Conservation (phyloP, 2,888 invertebrate species). For the Melieria omissa region DNA sequence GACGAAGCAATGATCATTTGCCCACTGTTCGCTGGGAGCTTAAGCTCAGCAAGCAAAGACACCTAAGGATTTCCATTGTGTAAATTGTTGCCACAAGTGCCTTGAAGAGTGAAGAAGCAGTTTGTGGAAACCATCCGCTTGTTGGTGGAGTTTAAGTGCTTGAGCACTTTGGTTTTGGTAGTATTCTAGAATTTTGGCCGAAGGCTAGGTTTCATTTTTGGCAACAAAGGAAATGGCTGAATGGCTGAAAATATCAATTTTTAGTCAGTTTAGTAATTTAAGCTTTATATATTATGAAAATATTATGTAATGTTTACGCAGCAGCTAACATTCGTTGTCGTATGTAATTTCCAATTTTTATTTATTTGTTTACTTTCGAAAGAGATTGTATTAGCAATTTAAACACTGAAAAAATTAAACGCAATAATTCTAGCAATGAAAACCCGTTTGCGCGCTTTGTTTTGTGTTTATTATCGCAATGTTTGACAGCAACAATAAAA, state of each 20-base stretch:
- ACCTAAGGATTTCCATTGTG: neutral
- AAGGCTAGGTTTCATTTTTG: neutral
- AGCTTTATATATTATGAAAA: neutral
- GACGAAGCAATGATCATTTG: neutral
- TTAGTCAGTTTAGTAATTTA: conserved; percentile 15
- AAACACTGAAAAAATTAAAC: conserved; percentile 24
- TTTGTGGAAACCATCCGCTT: neutral
- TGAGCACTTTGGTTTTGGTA: neutral
- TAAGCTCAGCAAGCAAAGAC: neutral
- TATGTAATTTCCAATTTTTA: neutral
- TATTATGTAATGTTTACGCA: neutral
- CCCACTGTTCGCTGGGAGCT: neutral
- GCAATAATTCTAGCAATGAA: conserved; percentile 5
- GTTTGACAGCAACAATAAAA: no score
- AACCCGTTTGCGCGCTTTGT: conserved; percentile 21
- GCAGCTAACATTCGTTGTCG: neutral
- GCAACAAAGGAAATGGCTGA: neutral
- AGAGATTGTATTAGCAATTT: conserved; percentile 42
- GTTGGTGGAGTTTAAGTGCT: neutral
- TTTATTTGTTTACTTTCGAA: conserved; percentile 40
- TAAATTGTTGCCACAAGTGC: conserved; percentile 23
- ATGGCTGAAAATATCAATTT: neutral
- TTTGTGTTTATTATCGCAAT: neutral
- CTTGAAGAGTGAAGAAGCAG: neutral
- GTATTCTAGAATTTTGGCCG: neutral